Conservation (phyloP, 2,888 invertebrate species). For the Pogonocherus hispidulus region DNA sequence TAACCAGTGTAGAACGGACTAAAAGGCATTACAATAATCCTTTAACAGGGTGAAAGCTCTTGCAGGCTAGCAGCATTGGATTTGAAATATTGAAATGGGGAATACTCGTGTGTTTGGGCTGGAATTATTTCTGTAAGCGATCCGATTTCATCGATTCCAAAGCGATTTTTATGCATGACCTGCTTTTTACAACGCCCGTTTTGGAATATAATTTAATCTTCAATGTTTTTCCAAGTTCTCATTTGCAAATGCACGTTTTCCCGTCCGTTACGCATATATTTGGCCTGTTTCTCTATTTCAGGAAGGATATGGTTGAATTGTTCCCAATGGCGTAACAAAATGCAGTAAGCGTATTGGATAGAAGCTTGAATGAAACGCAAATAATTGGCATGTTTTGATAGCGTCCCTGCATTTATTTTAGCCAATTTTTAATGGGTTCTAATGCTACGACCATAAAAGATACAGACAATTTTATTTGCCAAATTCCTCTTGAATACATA, state of each 20-base stretch:
- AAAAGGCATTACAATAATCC: slow-evolving; percentile 43
- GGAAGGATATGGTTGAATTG: neutral
- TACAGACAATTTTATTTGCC: too few relatives aligned
- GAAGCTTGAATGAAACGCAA: too few relatives aligned
- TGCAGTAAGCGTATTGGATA: too few relatives aligned
- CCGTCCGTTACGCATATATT: slow-evolving; percentile 18
- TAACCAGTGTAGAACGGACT: slow-evolving; percentile 34
- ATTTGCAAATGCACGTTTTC: slow-evolving; percentile 49
- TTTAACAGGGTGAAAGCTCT: slow-evolving; percentile 33
- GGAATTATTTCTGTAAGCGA: slow-evolving; percentile 51
- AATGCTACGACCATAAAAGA: too few relatives aligned
- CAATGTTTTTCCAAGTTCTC: slow-evolving; percentile 45
- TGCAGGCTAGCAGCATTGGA: slow-evolving; percentile 21
- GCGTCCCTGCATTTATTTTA: too few relatives aligned
- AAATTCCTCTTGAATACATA: too few relatives aligned
- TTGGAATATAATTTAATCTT: slow-evolving; percentile 50
- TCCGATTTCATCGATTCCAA: slow-evolving; percentile 49
- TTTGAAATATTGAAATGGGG: slow-evolving; percentile 48
- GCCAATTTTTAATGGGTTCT: too few relatives aligned
- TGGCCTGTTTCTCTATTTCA: slow-evolving; percentile 14
- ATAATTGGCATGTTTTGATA: too few relatives aligned
- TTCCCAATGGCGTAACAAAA: slow-evolving; percentile 10
- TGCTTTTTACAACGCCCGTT: slow-evolving; percentile 44
- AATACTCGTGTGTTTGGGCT: slow-evolving; percentile 46
- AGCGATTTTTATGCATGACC: slow-evolving; percentile 47